Conservation (phyloP, 2,113 vertebrate species). For the Cavia porcellus region DNA sequence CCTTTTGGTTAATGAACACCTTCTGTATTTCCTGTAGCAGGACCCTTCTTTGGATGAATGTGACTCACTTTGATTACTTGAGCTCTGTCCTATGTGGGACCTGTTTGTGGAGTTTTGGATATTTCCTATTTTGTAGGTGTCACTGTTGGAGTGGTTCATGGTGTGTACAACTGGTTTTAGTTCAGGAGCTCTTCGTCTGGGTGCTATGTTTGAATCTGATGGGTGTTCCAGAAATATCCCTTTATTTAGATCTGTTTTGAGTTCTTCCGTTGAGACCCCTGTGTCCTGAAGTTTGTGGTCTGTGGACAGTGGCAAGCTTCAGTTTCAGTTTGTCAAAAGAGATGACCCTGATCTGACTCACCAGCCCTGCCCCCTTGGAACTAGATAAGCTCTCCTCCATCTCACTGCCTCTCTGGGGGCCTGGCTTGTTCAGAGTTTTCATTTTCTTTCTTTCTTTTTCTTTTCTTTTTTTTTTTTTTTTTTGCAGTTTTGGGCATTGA, state of each 20-base stretch:
- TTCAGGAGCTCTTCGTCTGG: not conserved
- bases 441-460: not conserved
- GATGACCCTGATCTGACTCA: not conserved
- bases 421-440: not conserved
- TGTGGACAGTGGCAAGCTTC: not conserved
- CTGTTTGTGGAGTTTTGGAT: not conserved
- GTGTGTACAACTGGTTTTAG: not conserved
- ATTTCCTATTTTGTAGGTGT: not conserved
- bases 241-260: not conserved
- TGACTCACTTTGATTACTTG: not conserved
- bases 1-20: not conserved
- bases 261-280: not conserved
- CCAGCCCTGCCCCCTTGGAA: not conserved
- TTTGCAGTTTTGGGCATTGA: not conserved
- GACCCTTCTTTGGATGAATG: not conserved
- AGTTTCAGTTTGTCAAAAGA: not conserved
- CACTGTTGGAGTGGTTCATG: not conserved
- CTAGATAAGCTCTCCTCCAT: not conserved
- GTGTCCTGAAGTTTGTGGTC: not conserved
- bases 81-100: not conserved
- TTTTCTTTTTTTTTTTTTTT: not conserved
- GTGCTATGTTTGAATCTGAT: not conserved
- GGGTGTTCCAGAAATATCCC: not conserved
- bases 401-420: not conserved
- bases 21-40: not conserved